Evolutionary conservation across 2,113 vertebrate genomes (phyloP), one percentile per base, ranked within the genome.

Genomic region (Pungitius pungitius): DNA sequence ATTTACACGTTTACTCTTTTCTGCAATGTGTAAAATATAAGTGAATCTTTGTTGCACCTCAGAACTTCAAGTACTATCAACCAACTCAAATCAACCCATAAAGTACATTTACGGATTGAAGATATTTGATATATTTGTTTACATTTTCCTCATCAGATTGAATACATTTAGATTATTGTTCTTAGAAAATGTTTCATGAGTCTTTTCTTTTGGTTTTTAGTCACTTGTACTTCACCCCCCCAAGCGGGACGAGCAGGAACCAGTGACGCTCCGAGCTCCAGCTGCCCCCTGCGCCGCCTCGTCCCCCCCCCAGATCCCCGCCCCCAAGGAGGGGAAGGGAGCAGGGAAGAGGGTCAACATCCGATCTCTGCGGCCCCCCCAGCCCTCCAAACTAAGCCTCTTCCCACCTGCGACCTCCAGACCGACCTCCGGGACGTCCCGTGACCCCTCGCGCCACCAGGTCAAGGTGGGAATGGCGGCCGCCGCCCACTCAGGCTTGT

Each of bases 181-280:
- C 33, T 35, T 7, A 7, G 4, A 35, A 35, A 35, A 35, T 8
- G 2, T 11, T 2, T 42, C 37, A 42, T n/a, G 6, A 4, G 6
- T 24, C 20, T 93, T 82, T 94, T 92, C 92, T 11, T 49, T 18
- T 64, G 26, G n/a, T 39, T 14, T 67, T 2, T 82, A 92, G 91
- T 68, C 86, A 89, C 87, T 83, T 81, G 54, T 92, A 89, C 70
- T 89, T 88, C 69, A 80, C 79, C 11, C 87, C 88, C 55, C 85
- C 84, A 1, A 26, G 47, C 65, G 42, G 33, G 39, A 81, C 30
- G 39, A 76, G 40, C 85, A 77, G 91, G 57, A 79, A 30, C 64
- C 85, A 78, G 70, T 85, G 81, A 89, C 22, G 6, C 13, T 3
- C 49, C 64, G 1, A 57, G 61, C 78, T 47, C 37, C 77, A 56